A percentile compares a stretch with the other conserved stretches of the same genome.
Conservation (phyloP, 2,113 vertebrate species). For the Petromus typicus region DNA sequence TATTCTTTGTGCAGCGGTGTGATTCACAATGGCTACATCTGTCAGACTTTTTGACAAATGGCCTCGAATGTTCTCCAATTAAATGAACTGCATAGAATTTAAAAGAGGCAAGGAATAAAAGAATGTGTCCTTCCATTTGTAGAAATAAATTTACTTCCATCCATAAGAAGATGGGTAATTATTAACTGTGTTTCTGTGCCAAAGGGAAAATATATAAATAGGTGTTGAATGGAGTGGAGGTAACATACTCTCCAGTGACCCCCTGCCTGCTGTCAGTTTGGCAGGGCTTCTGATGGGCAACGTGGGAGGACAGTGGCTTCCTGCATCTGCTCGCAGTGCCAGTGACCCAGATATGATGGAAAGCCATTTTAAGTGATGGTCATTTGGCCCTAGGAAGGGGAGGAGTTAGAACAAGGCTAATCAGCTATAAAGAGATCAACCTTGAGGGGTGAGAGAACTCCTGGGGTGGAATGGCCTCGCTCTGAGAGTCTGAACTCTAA, state of each 20-base stretch:
- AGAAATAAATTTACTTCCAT: constrained; percentile 39
- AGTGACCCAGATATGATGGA: background rate
- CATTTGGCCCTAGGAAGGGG: background rate
- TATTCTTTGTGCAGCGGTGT: constrained; percentile 73
- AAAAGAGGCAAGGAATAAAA: constrained; percentile 41
- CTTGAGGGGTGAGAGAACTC: background rate
- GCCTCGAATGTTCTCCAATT: constrained; percentile 75
- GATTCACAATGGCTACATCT: constrained; percentile 78
- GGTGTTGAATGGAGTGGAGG: background rate
- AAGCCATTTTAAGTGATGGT: constrained; percentile 32
- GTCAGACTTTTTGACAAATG: constrained; percentile 77
- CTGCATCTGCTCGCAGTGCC: background rate
- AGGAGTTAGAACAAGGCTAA: background rate
- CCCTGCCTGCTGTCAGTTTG: background rate
- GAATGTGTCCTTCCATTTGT: background rate
- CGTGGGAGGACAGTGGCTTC: background rate
- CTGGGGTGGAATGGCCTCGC: background rate
- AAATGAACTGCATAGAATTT: constrained; percentile 71
- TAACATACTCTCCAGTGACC: background rate
- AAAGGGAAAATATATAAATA: background rate
- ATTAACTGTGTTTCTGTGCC: constrained; percentile 40
- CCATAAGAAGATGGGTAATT: background rate
- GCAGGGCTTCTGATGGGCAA: background rate
- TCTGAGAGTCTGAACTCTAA: background rate
- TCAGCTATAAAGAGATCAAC: background rate